These are phyloP conservation scores for Stichopus chloronotus DNA, from an alignment of 35 echinoderm and acorn worm species.

Conservation along the genomic window DNA sequence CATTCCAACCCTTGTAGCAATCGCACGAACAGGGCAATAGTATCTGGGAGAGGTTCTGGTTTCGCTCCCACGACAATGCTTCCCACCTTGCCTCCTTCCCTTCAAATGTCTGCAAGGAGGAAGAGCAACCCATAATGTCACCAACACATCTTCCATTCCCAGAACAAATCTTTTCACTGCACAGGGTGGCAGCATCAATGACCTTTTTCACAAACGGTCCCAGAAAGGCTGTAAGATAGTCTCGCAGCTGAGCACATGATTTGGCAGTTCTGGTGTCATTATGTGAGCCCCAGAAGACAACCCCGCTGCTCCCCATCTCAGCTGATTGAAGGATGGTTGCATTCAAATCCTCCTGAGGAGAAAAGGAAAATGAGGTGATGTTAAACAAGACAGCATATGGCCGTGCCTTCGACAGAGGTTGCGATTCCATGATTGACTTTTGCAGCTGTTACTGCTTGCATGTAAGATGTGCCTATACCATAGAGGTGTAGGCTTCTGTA, in stretches of 20 bases:
- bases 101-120: not conserved
- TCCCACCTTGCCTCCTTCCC: not conserved
- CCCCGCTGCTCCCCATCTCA: constrained; percentile 63
- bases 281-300: constrained; percentile 80
- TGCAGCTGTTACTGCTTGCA: too few species aligned
- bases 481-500: too few species aligned
- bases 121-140: constrained; percentile 66
- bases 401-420: too few species aligned
- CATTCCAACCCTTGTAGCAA: constrained; percentile 37
- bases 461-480: too few species aligned
- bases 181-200: constrained; percentile 52
- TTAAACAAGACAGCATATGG: too few species aligned
- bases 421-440: too few species aligned
- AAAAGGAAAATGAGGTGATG: not conserved
- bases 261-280: constrained; percentile 15
- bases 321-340: constrained; percentile 67
- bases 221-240: constrained; percentile 54
- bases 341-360: constrained; percentile 55
- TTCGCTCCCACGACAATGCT: not conserved
- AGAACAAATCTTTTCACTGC: constrained; percentile 63
- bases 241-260: constrained; percentile 49
- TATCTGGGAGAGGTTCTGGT: not conserved
- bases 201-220: constrained; percentile 68
- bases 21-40: constrained; percentile 25
- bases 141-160: constrained; percentile 80